Conservation (phyloP, 2,888 invertebrate species). For the Camponotus fellah region DNA sequence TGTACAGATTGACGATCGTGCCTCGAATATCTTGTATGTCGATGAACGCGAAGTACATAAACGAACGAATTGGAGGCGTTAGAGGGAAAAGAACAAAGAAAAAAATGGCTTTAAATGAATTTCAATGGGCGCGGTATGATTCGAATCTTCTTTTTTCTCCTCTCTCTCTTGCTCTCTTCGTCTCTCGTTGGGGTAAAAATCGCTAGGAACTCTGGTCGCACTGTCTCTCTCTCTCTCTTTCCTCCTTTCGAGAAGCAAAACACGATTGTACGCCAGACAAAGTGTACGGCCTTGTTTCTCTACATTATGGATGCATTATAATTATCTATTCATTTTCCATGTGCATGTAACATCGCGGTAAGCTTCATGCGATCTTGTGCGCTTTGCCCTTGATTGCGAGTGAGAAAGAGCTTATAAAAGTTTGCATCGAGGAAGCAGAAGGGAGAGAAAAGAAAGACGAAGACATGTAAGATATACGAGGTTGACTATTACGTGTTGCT, state of each 20-base stretch:
- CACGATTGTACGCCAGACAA: slow-evolving; percentile 39
- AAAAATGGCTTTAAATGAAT: slow-evolving; percentile 60
- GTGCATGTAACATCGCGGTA: slow-evolving; percentile 79
- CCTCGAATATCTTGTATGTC: slow-evolving; percentile 54
- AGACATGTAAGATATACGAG: slow-evolving; percentile 35
- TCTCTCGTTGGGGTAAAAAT: slow-evolving; percentile 10
- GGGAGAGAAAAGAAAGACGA: background rate
- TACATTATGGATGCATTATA: slow-evolving; percentile 82
- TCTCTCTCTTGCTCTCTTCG: background rate
- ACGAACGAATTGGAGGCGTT: slow-evolving; percentile 25
- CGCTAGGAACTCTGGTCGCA: slow-evolving; percentile 4
- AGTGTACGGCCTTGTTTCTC: slow-evolving; percentile 65
- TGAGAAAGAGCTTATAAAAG: slow-evolving; percentile 63
- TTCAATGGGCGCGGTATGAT: slow-evolving; percentile 60
- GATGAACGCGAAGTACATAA: slow-evolving; percentile 39
- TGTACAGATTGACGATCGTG: slow-evolving; percentile 48
- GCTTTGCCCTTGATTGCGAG: slow-evolving; percentile 79
- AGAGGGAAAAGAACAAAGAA: slow-evolving; percentile 34
- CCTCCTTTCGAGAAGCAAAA: slow-evolving; percentile 61
- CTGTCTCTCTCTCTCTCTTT: background rate
- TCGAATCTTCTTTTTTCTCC: slow-evolving; percentile 24
- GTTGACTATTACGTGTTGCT: slow-evolving; percentile 47
- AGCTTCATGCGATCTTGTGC: slow-evolving; percentile 74
- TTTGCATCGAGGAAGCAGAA: background rate
- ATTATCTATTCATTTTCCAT: slow-evolving; percentile 83